Percentiles rank a stretch among this genome's conserved stretches.
Conservation (phyloP, 2,113 vertebrate species). For the Ciconia maguari region DNA sequence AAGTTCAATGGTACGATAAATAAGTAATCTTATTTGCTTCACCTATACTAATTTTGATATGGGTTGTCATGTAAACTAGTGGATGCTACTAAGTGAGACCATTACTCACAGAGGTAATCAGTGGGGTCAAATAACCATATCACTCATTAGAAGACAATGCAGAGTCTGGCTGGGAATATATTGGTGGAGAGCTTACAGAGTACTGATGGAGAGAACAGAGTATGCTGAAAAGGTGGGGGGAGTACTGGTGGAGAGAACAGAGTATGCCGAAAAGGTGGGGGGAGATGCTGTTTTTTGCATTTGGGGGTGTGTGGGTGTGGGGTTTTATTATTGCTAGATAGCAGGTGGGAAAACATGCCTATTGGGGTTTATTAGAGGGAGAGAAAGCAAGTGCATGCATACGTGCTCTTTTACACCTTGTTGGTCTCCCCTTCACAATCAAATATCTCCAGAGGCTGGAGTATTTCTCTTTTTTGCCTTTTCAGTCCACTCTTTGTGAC, state of each 20-base stretch:
- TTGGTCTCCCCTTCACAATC: not conserved
- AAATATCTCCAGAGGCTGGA: constrained; percentile 6
- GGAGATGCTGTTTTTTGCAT: not conserved
- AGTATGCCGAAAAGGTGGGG: not conserved
- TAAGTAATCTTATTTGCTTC: not conserved
- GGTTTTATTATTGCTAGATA: not conserved
- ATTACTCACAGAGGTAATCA: not conserved
- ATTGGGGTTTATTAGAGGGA: not conserved
- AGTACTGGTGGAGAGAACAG: not conserved
- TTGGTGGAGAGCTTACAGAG: not conserved
- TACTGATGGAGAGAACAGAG: not conserved
- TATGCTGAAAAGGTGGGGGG: not conserved
- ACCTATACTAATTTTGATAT: not conserved
- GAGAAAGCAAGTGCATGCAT: not conserved
- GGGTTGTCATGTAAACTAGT: not conserved
- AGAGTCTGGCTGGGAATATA: not conserved
- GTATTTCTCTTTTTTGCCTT: constrained; percentile 61
- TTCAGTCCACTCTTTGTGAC: constrained; percentile 86
- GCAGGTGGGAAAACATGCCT: not conserved
- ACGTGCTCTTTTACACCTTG: not conserved
- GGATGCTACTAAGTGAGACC: not conserved
- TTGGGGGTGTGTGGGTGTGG: too few relatives aligned
- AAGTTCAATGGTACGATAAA: not conserved
- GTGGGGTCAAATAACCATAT: not conserved
- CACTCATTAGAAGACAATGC: not conserved